These are phyloP conservation scores for Struthidea cinerea DNA, from an alignment of 2,113 vertebrate genomes.

Conservation along the genomic window DNA sequence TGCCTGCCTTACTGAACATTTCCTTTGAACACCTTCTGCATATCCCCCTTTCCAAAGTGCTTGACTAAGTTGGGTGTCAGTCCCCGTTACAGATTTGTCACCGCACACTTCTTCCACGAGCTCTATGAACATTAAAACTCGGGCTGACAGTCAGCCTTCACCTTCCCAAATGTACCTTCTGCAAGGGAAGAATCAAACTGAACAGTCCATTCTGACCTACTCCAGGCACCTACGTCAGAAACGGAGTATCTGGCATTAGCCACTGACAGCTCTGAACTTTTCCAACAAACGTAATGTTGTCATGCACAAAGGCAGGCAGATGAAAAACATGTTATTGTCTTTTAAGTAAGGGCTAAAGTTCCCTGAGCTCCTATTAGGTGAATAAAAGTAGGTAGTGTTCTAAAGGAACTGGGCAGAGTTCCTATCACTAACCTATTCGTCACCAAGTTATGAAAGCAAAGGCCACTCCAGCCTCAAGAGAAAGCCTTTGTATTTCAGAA, in stretches of 20 bases:
- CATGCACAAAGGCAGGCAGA: constrained; percentile 58
- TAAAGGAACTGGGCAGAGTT: constrained; percentile 48
- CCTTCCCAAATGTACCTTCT: constrained; percentile 35
- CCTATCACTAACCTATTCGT: constrained; percentile 74
- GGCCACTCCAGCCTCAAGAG: constrained; percentile 59
- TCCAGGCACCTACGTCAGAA: constrained; percentile 69
- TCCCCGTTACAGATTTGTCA: background rate
- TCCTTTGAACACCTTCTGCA: background rate
- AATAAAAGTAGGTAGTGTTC: constrained; percentile 26
- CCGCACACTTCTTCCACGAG: background rate
- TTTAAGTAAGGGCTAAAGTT: constrained; percentile 61
- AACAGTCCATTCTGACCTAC: constrained; percentile 38
- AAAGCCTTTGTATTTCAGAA: constrained; percentile 32
- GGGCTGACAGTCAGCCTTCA: constrained; percentile 51
- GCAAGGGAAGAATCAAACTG: background rate
- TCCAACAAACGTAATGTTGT: constrained; percentile 79
- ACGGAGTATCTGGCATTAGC: constrained; percentile 81
- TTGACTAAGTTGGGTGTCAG: background rate
- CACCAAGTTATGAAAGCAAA: constrained; percentile 87
- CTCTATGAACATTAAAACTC: background rate
- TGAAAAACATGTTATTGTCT: constrained; percentile 64
- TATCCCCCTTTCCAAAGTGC: background rate
- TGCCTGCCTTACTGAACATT: background rate
- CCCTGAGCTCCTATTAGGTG: constrained; percentile 24
- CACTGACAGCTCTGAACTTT: constrained; percentile 97